Conservation (phyloP, 2,113 vertebrate genomes). For the Cololabis saira region DNA sequence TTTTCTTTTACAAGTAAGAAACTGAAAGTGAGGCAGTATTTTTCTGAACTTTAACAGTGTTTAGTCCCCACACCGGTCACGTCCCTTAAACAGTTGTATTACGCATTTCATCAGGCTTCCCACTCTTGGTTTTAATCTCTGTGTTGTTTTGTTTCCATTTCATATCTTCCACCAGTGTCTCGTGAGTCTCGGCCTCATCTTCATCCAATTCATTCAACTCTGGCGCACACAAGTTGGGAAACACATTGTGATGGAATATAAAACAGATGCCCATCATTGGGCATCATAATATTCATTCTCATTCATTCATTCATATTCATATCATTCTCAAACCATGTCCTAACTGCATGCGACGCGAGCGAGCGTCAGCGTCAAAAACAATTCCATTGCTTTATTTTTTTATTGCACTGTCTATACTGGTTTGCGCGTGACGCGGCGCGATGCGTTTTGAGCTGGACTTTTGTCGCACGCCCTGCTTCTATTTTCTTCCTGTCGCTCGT, state of each 20-base stretch:
- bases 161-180: constrained; percentile 46
- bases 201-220: constrained; percentile 13
- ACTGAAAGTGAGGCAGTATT: not conserved
- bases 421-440: too few relatives aligned
- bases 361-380: too few relatives aligned
- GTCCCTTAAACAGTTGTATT: constrained; percentile 7
- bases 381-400: too few relatives aligned
- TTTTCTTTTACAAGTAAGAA: too few relatives aligned
- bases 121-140: constrained; percentile 16
- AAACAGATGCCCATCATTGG: constrained; percentile 18
- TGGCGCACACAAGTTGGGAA: constrained; percentile 26
- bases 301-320: too few relatives aligned
- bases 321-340: too few relatives aligned
- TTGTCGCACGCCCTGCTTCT: too few relatives aligned
- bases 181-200: constrained; percentile 43
- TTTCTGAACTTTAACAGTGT: not conserved
- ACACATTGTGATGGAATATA: constrained; percentile 1
- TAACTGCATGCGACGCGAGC: too few relatives aligned
- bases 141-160: not conserved
- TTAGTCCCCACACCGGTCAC: not conserved
- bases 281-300: too few relatives aligned
- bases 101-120: constrained; percentile 42
- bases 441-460: too few relatives aligned
- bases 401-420: too few relatives aligned
- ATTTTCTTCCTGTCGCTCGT: too few relatives aligned